Conservation (phyloP, 2,797 vertebrate species). For the Sarcophilus harrisii region DNA sequence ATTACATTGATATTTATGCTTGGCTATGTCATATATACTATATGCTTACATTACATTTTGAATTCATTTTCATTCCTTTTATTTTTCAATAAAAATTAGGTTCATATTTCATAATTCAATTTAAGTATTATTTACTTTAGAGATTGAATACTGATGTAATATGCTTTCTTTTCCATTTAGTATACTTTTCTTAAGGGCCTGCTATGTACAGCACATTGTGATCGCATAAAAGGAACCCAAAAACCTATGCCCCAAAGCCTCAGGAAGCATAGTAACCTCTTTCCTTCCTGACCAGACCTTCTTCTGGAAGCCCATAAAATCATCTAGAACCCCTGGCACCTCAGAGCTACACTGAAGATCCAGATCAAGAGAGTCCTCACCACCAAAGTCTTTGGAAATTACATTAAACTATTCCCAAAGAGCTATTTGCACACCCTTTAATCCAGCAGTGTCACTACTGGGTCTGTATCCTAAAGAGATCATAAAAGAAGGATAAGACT, state of each 20-base stretch:
- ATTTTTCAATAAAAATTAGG: slow-evolving; percentile 16
- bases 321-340: too few relatives aligned
- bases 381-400: too few relatives aligned
- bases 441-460: too few relatives aligned
- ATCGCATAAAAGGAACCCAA: not conserved
- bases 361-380: too few relatives aligned
- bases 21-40: slow-evolving; percentile 26
- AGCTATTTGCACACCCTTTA: too few relatives aligned
- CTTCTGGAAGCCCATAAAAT: not conserved
- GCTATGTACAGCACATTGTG: not conserved
- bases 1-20: slow-evolving; percentile 32
- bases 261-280: not conserved
- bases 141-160: not conserved
- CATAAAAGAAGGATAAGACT: too few relatives aligned
- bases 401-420: too few relatives aligned
- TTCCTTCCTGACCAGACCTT: not conserved
- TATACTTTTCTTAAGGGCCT: not conserved
- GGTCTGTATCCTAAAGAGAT: too few relatives aligned
- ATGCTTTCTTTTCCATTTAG: not conserved
- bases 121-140: not conserved
- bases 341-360: too few relatives aligned
- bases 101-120: not conserved
- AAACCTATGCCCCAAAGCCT: not conserved
- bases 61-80: slow-evolving; percentile 54
- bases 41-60: slow-evolving; percentile 29